Conservation (phyloP, 1,140 invertebrate species). For the Drosophila arizonae region DNA sequence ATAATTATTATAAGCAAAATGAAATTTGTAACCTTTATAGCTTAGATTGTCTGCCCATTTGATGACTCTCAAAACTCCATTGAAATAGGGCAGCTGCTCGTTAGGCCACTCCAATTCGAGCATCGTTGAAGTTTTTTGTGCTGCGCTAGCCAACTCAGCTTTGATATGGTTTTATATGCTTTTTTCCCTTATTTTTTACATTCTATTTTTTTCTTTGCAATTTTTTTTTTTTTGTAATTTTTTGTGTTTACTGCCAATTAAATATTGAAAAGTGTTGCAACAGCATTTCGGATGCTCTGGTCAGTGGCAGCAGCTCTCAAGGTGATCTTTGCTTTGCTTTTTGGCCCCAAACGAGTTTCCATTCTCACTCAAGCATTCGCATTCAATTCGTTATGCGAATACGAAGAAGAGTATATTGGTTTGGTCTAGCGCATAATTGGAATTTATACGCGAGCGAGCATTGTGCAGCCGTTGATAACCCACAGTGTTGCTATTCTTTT, state of each 20-base stretch:
- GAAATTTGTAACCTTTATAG: no score
- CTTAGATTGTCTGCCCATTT: no score
- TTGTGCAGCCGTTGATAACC: neutral
- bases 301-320: neutral
- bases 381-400: no score
- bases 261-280: slow-evolving; percentile 53
- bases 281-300: slow-evolving; percentile 9
- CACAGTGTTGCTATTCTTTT: neutral
- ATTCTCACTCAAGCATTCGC: no score
- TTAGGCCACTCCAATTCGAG: no score
- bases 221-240: slow-evolving; percentile 1
- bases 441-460: no score
- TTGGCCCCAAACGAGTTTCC: neutral
- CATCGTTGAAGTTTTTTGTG: no score
- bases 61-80: no score
- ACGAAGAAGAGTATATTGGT: no score
- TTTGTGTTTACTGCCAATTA: slow-evolving; percentile 46
- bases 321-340: neutral
- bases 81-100: no score
- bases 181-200: neutral
- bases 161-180: slow-evolving; percentile 8
- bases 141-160: neutral
- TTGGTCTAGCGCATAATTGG: no score
- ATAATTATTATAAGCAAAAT: no score
- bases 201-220: slow-evolving; percentile 7